Percentiles rank a stretch among this genome's conserved stretches.
Conservation (phyloP, 2,888 invertebrate species). For the Drosophila kambysellisi region DNA sequence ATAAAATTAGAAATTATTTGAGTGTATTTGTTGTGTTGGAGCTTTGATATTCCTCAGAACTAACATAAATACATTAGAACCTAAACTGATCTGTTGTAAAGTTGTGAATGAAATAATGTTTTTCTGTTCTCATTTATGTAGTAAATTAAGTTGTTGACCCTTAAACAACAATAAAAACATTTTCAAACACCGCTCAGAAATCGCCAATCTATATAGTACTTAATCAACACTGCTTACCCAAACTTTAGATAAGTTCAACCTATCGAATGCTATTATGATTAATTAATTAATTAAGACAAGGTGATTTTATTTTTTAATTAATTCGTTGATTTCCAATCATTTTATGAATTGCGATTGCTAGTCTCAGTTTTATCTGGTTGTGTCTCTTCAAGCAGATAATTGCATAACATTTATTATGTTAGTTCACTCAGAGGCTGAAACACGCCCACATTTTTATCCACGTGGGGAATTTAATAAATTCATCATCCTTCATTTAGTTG, state of each 20-base stretch:
- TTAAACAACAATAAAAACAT: background rate
- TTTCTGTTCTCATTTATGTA: background rate
- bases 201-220: background rate
- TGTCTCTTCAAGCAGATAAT: constrained; percentile 11
- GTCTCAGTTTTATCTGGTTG: background rate
- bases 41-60: background rate
- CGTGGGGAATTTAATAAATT: constrained; percentile 73
- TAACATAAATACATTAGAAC: too few species aligned
- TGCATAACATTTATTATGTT: constrained; percentile 40
- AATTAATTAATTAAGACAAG: background rate
- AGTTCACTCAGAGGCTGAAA: background rate
- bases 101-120: background rate
- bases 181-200: background rate
- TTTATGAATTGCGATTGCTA: background rate
- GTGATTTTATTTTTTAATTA: background rate
- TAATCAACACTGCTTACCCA: background rate
- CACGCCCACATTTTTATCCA: constrained; percentile 8
- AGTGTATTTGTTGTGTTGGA: background rate
- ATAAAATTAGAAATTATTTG: too few species aligned
- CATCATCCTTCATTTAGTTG: constrained; percentile 78
- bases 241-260: too few species aligned
- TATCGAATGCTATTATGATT: background rate
- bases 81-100: background rate
- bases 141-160: background rate
- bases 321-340: background rate